Conservation (phyloP, 2,797 vertebrate genomes). For the Phoebastria nigripes region DNA sequence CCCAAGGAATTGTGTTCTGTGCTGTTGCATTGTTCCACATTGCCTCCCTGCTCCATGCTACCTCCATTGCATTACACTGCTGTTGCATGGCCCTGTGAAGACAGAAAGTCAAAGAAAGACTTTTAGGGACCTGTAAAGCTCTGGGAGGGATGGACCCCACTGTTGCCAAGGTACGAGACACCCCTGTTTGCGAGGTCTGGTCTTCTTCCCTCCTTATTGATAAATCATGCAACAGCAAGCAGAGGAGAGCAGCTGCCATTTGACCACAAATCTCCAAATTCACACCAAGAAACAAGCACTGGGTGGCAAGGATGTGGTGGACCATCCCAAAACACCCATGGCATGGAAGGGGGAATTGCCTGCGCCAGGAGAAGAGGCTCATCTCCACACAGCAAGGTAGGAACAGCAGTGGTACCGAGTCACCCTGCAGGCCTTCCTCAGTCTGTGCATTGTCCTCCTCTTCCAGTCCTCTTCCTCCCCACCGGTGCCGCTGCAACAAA, state of each 20-base stretch:
- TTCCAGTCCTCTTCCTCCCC: not conserved
- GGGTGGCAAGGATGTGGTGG: not conserved
- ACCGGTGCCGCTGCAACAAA: not conserved
- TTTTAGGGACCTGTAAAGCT: not conserved
- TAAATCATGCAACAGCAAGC: not conserved
- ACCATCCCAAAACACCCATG: not conserved
- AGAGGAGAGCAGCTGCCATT: not conserved
- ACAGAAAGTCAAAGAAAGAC: not conserved
- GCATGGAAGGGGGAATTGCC: fast-evolving
- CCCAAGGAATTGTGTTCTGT: not conserved
- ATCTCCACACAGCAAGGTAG: not conserved
- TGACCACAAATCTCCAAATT: not conserved
- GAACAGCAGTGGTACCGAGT: not conserved
- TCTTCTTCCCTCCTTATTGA: not conserved
- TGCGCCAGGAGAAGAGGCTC: not conserved
- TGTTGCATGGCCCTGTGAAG: not conserved
- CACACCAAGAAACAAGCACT: not conserved
- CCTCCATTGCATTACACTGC: not conserved
- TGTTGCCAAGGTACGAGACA: not conserved
- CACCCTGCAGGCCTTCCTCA: not conserved
- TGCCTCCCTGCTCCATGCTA: not conserved
- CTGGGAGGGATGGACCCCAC: not conserved
- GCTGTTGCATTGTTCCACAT: not conserved
- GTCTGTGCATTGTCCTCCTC: not conserved
- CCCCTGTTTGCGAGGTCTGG: fast-evolving